Evolutionary conservation across 2,797 vertebrate species (phyloP).

Genomic region (Coranthus polyacanthus): DNA sequence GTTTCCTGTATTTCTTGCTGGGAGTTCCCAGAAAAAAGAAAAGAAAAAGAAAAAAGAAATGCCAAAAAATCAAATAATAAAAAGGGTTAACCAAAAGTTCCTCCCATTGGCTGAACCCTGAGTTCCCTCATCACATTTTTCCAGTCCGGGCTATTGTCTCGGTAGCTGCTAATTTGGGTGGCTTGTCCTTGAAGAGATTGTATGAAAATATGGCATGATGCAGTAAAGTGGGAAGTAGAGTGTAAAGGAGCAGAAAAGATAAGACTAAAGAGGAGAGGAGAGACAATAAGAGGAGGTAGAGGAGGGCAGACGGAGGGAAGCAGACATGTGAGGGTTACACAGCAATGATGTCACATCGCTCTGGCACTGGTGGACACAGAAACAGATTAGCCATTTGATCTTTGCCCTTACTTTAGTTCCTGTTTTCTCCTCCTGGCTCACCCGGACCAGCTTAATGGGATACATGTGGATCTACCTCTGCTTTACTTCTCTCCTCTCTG

Average conservation of each 20-base stretch:
- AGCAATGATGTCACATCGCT: constrained; percentile 81
- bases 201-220: constrained; percentile 26
- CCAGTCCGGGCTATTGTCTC: constrained; percentile 48
- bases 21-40: constrained; percentile 47
- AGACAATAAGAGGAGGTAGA: background rate
- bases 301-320: constrained; percentile 1
- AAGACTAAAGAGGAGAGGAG: constrained; percentile 26
- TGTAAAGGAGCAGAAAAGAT: constrained; percentile 8
- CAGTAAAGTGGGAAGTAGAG: constrained; percentile 16
- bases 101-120: constrained; percentile 38
- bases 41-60: constrained; percentile 1
- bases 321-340: constrained; percentile 63
- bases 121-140: constrained; percentile 49
- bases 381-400: constrained; percentile 75
- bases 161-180: constrained; percentile 54
- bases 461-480: constrained; percentile 47
- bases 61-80: constrained; percentile 34
- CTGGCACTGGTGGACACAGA: no score
- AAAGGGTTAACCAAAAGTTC: constrained; percentile 36
- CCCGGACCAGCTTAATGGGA: constrained; percentile 46
- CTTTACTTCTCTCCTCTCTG: constrained; percentile 36
- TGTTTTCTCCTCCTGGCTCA: constrained; percentile 51
- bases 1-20: constrained; percentile 47
- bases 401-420: constrained; percentile 71
- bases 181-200: constrained; percentile 53